These are phyloP conservation scores for Chiloscyllium plagiosum DNA, from an alignment of 2,113 vertebrate genomes.

Conservation along the genomic window DNA sequence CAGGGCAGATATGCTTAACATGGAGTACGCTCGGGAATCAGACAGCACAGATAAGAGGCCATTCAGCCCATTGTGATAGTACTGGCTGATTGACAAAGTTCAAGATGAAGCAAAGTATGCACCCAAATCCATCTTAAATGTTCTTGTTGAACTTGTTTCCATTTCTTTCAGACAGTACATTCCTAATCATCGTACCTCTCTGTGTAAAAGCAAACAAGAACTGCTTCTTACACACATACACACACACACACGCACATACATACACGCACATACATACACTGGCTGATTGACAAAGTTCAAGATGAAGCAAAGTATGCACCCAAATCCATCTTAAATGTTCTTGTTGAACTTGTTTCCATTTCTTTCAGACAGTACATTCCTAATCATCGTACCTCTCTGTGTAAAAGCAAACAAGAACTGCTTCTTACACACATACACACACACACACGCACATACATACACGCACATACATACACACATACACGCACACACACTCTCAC, in stretches of 20 bases:
- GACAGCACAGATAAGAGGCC: not conserved
- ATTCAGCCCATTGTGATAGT: not conserved
- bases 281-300: not conserved
- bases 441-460: too few relatives aligned
- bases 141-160: not conserved
- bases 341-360: not conserved
- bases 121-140: not conserved
- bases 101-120: not conserved
- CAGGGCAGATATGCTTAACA: not conserved
- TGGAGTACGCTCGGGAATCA: not conserved
- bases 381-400: not conserved
- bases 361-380: not conserved
- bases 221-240: not conserved
- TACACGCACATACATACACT: not conserved
- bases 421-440: not conserved
- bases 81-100: not conserved
- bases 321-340: not conserved
- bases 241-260: too few relatives aligned
- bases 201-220: not conserved
- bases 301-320: not conserved
- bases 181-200: not conserved
- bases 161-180: not conserved
- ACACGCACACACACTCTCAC: too few relatives aligned
- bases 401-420: not conserved
- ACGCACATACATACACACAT: not conserved